Base-by-base conservation (phyloP, 2,888 invertebrate genomes). In the Tortricodes alternella region DNA sequence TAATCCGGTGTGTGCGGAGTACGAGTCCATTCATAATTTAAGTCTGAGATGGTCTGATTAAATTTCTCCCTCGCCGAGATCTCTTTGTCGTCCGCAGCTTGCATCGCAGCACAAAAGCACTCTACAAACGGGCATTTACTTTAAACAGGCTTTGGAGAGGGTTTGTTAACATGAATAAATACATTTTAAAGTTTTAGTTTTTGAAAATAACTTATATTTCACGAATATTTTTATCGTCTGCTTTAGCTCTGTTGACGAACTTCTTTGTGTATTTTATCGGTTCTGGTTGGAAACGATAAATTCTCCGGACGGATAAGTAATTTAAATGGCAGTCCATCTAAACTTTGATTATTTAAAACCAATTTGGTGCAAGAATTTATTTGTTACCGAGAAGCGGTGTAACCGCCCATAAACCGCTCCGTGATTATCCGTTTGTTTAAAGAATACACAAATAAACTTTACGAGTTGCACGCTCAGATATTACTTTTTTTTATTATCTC, bases 391-490 rank as follows among this genome's bases (percentile, higher is more conserved):
- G 70, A 68, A 74, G 72, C 75, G 71, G 71, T 65, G 76, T 73
- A 75, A 74, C 80, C 79, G 73, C 73, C 78, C 70, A 81, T 86
- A 84, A 85, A 82, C 78, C 69, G 76, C 72, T 73, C 71, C 73
- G 78, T 88, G 85, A 88, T 88, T 85, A 86, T 82, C 75, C 78
- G 80, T 89, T 85, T 87, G 83, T 86, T 83, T 85, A 83, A 85
- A 86, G 78, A 84, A 86, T 80, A 88, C 80, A 88, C 84, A 85
- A 88, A 88, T 87, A 89, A 88, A 87, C 80, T 87, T 87, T 87
- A 88, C 86, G 86, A 86, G 77, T 78, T 74, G 76, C 79, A 76
- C 80, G 84, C 83, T 80, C 75, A 78, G 76, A 76, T 82, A 80
- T 83, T 79, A 83, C 78, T 78, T 88, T 76, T n/a, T n/a, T 87